phyloP scores from a whole-genome alignment of 2,113 vertebrate species.

The Speoplatyrhinus poulsoni region DNA sequence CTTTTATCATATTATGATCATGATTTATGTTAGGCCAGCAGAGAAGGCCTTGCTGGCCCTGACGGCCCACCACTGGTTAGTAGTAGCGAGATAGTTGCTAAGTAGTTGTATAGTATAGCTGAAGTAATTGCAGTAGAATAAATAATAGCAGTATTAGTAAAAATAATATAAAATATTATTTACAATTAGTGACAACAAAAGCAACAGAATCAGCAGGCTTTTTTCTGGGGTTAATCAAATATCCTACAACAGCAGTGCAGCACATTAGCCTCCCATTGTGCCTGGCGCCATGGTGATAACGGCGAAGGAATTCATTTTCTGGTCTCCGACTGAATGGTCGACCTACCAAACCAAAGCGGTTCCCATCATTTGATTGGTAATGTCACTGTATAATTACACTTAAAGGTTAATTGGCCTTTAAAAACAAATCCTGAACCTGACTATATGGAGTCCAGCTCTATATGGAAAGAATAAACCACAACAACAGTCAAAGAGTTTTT shows the following conservation, averaged over 20 bases:
- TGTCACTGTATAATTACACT: conserved; percentile 52
- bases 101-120: too few species aligned
- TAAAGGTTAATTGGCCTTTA: conserved; percentile 55
- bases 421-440: conserved; percentile 23
- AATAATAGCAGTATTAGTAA: not conserved
- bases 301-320: conserved; percentile 15
- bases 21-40: too few species aligned
- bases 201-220: not conserved
- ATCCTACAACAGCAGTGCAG: conserved; percentile 40
- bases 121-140: too few species aligned
- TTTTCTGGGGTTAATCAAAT: conserved; percentile 47
- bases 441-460: conserved; percentile 6
- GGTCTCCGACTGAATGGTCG: conserved; percentile 6
- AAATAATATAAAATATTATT: conserved; percentile 3
- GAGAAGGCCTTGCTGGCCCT: too few species aligned
- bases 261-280: conserved; percentile 25
- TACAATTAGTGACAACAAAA: conserved; percentile 15
- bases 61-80: too few species aligned
- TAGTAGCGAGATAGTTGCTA: too few species aligned
- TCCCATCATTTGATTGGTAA: conserved; percentile 36
- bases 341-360: conserved; percentile 1
- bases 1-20: too few species aligned
- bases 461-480: conserved; percentile 1
- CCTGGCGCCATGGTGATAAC: conserved; percentile 22
- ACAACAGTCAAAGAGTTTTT: conserved; percentile 14